Evolutionary conservation across 1,140 invertebrate genomes (phyloP), one percentile per base, ranked within the genome.

Genomic region (Hestina assimilis): DNA sequence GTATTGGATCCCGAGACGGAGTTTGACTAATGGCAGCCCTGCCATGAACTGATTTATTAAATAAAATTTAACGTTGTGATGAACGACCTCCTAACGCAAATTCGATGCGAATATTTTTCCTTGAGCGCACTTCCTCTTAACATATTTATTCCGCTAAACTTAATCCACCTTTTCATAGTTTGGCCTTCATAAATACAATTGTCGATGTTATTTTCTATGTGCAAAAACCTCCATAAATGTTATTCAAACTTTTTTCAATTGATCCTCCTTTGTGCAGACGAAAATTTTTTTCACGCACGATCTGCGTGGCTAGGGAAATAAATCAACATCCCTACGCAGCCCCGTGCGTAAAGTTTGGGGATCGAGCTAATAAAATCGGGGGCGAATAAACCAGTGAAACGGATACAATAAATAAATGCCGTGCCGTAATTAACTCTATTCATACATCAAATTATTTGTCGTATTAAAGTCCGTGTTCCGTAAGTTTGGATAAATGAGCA

Each of bases 381-480:
- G 71, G 66, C 65, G 69, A 63, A 60, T 42, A 56, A 41, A 60
- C 29, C 65, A 69, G 64, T 63, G 81, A 77, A 75, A 82, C 65
- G 78, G 69, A 77, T 79, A 82, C 79, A 80, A 80, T 79, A 80
- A 79, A 80, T 80, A 82, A 81, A 83, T 69, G 72, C 58, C 59
- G 63, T 69, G 72, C 58, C 59, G 63, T 84, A 80, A 84, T 84
- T 82, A 82, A 72, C 69, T 73, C 67, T 72, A 84, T 84, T 84
- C 81, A 82, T 77, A 72, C 66, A 75, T 69, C 69, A 79, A 82
- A 84, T 81, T 74, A 78, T 78, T 70, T 59, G 61, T 45, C 42
- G 63, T 69, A 71, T 75, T 75, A 57, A n/a, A 42, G 50, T 50
- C 41, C 42, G 41, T 54, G 48, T 47, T 43, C 64, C 61, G 60